Evolutionary conservation across 2,888 invertebrate genomes (phyloP), one percentile per base, ranked within the genome.

Genomic region (Gerris lacustris): DNA sequence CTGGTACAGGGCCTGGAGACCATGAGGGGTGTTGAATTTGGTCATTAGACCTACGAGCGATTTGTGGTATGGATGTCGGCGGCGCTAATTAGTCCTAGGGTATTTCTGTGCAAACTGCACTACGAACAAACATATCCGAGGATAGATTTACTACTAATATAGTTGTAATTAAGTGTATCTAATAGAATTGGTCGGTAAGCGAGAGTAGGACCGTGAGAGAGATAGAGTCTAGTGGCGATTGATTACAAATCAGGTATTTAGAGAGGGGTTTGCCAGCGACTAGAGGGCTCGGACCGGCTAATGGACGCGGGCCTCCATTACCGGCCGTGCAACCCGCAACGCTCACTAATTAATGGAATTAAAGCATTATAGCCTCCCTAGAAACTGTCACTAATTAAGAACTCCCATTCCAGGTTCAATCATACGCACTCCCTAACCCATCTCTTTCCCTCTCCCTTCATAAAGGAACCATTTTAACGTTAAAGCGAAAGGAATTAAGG

Each of bases 121-220:
- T 1, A 31, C 31, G 31, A 31, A 31, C n/a, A n/a, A 11, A 62
- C n/a, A 62, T 62, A 11, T 62, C 15, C 15, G 62, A 15, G 62
- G 62, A 62, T 62, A 62, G 62, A 62, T 62, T 62, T 62, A 62
- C 62, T 15, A 62, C 62, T 62, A 62, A 62, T 62, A 70, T 64
- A 68, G 72, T 71, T 63, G 70, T 72, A 72, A 72, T 72, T 72
- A 72, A 72, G 72, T 72, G 71, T 71, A 72, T 72, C 72, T 72
- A 72, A 72, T 71, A 72, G 72, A 72, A 72, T 72, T 71, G 45
- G 71, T 45, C 45, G 6, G 17, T 31, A 31, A 31, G 31, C 2
- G 31, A 31, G 31, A 31, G 31, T 31, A 31, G 31, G 31, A 31
- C 31, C 31, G 31, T 4, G 31, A 31, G 31, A 31, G 31, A 31